Conservation (phyloP, 2,113 vertebrate species). For the Heterocephalus glaber region DNA sequence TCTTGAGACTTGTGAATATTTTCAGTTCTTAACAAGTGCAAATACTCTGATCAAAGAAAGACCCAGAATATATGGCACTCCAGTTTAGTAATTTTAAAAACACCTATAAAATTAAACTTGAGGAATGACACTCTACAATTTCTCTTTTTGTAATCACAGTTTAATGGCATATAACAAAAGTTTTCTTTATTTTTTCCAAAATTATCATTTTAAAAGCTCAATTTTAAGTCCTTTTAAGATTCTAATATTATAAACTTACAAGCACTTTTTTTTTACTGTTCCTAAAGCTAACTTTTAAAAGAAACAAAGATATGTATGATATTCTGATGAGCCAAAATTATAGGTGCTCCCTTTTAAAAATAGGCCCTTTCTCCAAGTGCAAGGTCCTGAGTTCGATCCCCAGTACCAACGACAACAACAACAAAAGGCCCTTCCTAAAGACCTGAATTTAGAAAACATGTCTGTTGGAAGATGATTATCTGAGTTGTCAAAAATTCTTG, state of each 20-base stretch:
- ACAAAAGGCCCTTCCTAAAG: conserved; percentile 28
- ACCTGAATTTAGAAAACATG: conserved; percentile 49
- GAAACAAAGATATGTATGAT: not conserved
- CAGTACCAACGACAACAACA: too few species aligned
- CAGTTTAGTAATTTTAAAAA: not conserved
- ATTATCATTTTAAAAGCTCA: conserved; percentile 39
- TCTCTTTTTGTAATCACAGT: not conserved
- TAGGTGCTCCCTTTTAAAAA: conserved; percentile 46
- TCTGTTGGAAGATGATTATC: conserved; percentile 66
- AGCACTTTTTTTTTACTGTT: not conserved
- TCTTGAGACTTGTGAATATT: conserved; percentile 36
- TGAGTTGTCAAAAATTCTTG: conserved; percentile 66
- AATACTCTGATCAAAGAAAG: not conserved
- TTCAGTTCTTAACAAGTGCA: not conserved
- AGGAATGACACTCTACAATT: not conserved
- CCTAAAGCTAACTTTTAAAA: conserved; percentile 29
- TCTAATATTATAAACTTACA: conserved; percentile 31
- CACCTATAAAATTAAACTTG: not conserved
- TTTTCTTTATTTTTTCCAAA: conserved; percentile 26
- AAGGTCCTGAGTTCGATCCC: too few species aligned
- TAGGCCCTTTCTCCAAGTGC: too few species aligned
- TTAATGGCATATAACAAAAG: not conserved
- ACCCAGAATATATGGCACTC: not conserved
- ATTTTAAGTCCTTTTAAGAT: not conserved
- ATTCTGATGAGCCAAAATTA: conserved; percentile 57